phyloP scores from a whole-genome alignment of 2,888 invertebrate genomes.

The Coenonympha arcania region DNA sequence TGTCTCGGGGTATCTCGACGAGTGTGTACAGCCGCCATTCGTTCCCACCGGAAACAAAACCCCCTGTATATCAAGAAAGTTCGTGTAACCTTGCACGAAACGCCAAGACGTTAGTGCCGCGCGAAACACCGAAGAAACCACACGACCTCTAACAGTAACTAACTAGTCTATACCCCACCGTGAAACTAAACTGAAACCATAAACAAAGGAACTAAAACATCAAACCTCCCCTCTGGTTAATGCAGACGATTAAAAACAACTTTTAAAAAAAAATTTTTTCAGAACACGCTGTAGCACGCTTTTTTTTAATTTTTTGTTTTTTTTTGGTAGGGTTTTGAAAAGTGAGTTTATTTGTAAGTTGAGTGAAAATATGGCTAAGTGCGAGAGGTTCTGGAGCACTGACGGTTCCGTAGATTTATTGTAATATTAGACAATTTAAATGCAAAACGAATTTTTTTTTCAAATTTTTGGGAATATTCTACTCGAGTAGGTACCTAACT shows the following conservation, averaged over 20 bases:
- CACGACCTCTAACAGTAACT: conserved; percentile 34
- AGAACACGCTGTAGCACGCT: conserved; percentile 23
- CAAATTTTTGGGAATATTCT: too few relatives aligned
- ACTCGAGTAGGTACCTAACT: too few relatives aligned
- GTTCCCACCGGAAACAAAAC: too few relatives aligned
- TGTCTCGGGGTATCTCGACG: too few relatives aligned
- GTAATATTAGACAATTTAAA: too few relatives aligned
- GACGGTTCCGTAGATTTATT: too few relatives aligned
- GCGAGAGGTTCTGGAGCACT: too few relatives aligned
- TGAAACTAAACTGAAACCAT: conserved; percentile 31
- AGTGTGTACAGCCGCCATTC: too few relatives aligned
- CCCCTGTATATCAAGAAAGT: conserved; percentile 39
- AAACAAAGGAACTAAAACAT: conserved; percentile 28
- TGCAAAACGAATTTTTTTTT: too few relatives aligned
- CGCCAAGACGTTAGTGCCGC: conserved; percentile 42
- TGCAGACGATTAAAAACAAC: not conserved
- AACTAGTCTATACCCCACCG: conserved; percentile 38
- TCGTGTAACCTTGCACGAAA: conserved; percentile 36
- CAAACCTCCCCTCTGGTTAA: conserved; percentile 31
- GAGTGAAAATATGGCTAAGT: too few relatives aligned
- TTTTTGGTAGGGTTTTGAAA: not conserved
- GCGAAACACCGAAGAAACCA: conserved; percentile 34
- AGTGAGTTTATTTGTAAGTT: too few relatives aligned
- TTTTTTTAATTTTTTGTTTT: not conserved
- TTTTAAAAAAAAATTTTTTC: conserved; percentile 12